Conservation (phyloP, 1,140 invertebrate genomes). For the Rhagoletis zephyria region DNA sequence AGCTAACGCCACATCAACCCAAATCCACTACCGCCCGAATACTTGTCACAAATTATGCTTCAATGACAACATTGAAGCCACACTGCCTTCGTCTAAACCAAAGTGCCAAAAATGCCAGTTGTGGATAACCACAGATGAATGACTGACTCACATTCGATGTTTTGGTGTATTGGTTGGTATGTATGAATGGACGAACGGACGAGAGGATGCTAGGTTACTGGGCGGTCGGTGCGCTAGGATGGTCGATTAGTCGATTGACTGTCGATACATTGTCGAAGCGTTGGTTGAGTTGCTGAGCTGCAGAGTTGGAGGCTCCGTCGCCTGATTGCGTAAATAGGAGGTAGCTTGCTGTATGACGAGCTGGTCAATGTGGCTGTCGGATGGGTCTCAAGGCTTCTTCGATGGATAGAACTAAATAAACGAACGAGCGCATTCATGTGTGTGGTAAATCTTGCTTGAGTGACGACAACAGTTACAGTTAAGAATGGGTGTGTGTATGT, state of each 20-base stretch:
- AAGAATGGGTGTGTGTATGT: too few species aligned
- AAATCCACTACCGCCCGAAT: conserved; percentile 1
- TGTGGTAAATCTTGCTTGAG: neutral
- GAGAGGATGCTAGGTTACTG: neutral
- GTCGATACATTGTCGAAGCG: neutral
- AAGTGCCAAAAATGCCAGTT: conserved; percentile 38
- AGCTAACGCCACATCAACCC: neutral
- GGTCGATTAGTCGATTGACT: conserved; percentile 11
- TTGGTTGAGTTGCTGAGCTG: neutral
- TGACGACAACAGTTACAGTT: neutral
- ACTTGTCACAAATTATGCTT: conserved; percentile 41
- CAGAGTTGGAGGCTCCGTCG: neutral
- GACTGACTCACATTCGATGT: neutral
- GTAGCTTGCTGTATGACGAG: neutral
- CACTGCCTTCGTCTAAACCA: neutral
- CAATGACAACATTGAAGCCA: neutral
- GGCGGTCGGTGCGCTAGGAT: neutral
- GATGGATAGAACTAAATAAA: neutral
- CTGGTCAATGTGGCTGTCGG: neutral
- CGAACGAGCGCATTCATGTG: neutral
- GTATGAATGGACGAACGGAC: neutral
- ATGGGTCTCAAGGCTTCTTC: too few species aligned
- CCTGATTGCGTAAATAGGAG: conserved; percentile 9
- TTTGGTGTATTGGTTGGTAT: neutral
- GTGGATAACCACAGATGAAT: conserved; percentile 38